A percentile compares a stretch with the other conserved stretches of the same genome.
Conservation (phyloP, 2,797 vertebrate species). For the Cetoscarus ocellatus region DNA sequence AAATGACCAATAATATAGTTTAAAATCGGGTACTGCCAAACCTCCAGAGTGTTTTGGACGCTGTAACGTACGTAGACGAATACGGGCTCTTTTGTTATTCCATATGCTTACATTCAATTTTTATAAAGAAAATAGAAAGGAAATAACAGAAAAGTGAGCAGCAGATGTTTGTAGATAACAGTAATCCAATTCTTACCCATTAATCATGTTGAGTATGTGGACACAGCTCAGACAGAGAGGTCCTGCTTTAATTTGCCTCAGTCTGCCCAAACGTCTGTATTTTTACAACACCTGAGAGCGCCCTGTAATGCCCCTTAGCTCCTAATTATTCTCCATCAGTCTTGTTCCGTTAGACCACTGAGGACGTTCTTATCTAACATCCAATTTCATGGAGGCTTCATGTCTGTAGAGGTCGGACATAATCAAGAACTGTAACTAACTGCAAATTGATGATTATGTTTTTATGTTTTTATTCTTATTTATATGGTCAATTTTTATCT, state of each 20-base stretch:
- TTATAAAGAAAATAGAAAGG: slow-evolving; percentile 7
- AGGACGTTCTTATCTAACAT: slow-evolving; percentile 55
- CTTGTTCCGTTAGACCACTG: slow-evolving; percentile 62
- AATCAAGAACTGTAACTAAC: slow-evolving; percentile 49
- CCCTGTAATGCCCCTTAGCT: slow-evolving; percentile 62
- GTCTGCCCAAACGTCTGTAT: slow-evolving; percentile 57
- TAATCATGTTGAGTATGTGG: slow-evolving; percentile 54
- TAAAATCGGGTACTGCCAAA: no score
- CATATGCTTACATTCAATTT: no score
- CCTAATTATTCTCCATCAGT: slow-evolving; percentile 69
- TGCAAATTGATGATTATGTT: slow-evolving; percentile 33
- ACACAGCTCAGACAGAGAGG: slow-evolving; percentile 46
- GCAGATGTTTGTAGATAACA: slow-evolving; percentile 30
- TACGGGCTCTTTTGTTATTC: no score
- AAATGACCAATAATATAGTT: no score
- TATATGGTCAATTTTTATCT: slow-evolving; percentile 29
- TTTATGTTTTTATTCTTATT: slow-evolving; percentile 20
- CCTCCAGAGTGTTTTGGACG: no score
- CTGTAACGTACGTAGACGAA: no score
- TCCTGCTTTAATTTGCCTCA: slow-evolving; percentile 63
- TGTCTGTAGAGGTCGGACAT: slow-evolving; percentile 47
- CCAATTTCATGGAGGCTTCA: slow-evolving; percentile 37
- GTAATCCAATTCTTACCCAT: slow-evolving; percentile 60
- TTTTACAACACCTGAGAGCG: slow-evolving; percentile 58
- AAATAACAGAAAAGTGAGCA: slow-evolving; percentile 11